Base-by-base conservation (phyloP, 2,888 invertebrate genomes). In the Perdita meconis region DNA sequence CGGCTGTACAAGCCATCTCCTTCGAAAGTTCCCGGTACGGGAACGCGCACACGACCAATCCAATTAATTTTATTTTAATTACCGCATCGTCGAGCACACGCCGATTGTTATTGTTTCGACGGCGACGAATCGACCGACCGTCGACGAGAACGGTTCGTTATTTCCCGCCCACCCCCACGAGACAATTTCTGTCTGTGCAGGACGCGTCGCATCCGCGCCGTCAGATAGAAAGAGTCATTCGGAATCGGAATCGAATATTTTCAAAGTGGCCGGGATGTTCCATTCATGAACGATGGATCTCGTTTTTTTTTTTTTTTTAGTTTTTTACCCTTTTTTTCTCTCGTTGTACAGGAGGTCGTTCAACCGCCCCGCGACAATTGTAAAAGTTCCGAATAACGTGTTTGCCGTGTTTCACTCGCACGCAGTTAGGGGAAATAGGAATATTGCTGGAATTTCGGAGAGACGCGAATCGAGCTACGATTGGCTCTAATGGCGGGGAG, bases 11-110 rank as follows among this genome's bases (percentile, higher is more conserved):
- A n/a, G 78, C 76, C 79, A 80, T 83, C 85, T 81, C 79, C 85
- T 83, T 87, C 82, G 82, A 86, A 84, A 84, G 73, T 73, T 76
- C 80, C 79, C 78, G 26, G 77, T 68, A 60, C 77, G 80, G 56
- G 77, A 75, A 73, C 77, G 77, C 74, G 77, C 72, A 55, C 78
- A 74, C 80, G 76, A 69, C 74, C 87, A 84, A 90, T 89, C 89
- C 88, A 90, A 90, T 90, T 90, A 89, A 90, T 89, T 90, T 89
- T 88, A 89, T 89, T 90, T 90, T 87, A 89, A 90, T 90, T 88
- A 89, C 86, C 85, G 86, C 84, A 85, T 88, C 85, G 87, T 69
- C 86, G 85, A 79, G 73, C 82, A 80, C 61, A 77, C 82, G 78
- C 77, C 86, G 84, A 89, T 89, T 87, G 87, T 87, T 88, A 87